Base-by-base conservation (phyloP, 2,113 vertebrate genomes). In the Cercopithecus mona region DNA sequence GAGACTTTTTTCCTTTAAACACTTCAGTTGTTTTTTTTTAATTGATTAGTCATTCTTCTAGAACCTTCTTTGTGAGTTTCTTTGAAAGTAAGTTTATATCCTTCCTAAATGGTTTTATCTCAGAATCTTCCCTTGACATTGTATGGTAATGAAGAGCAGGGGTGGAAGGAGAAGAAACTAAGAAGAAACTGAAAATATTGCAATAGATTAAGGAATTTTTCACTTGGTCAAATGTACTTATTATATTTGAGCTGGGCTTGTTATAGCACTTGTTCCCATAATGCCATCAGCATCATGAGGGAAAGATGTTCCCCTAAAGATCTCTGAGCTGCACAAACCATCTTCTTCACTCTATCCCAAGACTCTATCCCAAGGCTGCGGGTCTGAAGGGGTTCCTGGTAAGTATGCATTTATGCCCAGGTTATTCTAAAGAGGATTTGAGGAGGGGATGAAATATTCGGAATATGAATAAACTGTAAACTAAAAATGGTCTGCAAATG, bases 101-200 rank as follows among this genome's bases (percentile, higher is more conserved):
- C 40, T 79, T 88, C 25, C 55, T 48, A 72, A 35, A 57, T 73
- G 25, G 27, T 30, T 87, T 92, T 82, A 32, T 83, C 80, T 90
- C 80, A 84, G 43, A 75, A 27, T 91, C 57, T 93, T 96, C 32
- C 48, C 73, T 89, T 85, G n/a, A 80, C 7, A 52, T 81, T 82
- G 6, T 92, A 81, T 85, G 13, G 43, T 90, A 14, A 90, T 78
- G 17, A 92, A 79, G 72, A 91, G 8, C 25, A 20, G 32, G 17
- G 32, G 5, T 6, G 3, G 23, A 52, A 14, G 50, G 38, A 40
- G 10, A 91, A 85, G 70, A 48, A 91, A 50, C 61, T 8, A 64
- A 70, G 59, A 91, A 59, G 32, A 92, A 96, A 80, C 73, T 88
- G 32, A 95, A 90, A 92, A 81, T 55, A 87, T 61, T 73, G 18